Evolutionary conservation across 2,797 vertebrate species (phyloP).

Genomic region (Neosilurus mollespiculum): DNA sequence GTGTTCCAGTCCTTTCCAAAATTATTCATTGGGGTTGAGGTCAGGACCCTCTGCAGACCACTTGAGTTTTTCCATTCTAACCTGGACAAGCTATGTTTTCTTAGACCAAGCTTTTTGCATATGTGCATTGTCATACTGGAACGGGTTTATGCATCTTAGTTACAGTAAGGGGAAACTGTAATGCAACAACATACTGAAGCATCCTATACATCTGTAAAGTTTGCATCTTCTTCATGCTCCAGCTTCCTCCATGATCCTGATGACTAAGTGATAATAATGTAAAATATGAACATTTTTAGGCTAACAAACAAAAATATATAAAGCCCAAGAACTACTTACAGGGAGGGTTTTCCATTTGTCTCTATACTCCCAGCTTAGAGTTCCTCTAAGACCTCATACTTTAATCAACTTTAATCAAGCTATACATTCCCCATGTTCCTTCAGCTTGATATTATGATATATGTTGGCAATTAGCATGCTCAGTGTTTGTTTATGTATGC

Average conservation of each 20-base stretch:
- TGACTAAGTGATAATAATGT: background rate
- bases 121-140: background rate
- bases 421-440: background rate
- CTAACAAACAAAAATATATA: background rate
- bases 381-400: background rate
- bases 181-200: background rate
- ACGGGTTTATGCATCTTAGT: background rate
- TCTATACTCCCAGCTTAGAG: accelerated
- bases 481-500: background rate
- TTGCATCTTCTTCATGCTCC: no score
- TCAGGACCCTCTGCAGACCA: background rate
- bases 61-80: background rate
- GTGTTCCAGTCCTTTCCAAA: background rate
- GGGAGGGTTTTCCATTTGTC: background rate
- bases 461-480: background rate
- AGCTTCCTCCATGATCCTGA: no score
- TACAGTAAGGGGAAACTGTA: background rate
- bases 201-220: no score
- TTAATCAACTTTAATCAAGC: background rate
- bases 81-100: background rate
- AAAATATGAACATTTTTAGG: background rate
- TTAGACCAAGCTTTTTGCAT: background rate
- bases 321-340: background rate
- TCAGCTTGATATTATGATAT: background rate
- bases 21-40: background rate